Evolutionary conservation across 2,888 invertebrate species (phyloP).

Genomic region (Cataglyphis cursor): DNA sequence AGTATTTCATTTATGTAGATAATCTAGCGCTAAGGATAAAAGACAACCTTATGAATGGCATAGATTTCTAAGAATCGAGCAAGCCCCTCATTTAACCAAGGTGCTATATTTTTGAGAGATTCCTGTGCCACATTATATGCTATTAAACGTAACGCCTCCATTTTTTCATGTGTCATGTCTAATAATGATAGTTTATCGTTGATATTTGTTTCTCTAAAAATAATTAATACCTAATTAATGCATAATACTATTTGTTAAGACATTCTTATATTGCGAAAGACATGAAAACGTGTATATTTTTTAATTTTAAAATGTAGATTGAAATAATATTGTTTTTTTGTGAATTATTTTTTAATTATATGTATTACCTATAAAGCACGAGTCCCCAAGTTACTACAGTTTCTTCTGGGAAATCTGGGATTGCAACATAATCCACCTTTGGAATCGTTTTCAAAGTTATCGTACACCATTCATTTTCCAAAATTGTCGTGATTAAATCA

Average conservation of each 20-base stretch:
- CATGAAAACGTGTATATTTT: not conserved
- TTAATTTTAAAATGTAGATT: not conserved
- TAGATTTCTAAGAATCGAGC: slow-evolving; percentile 1
- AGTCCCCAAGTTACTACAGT: slow-evolving; percentile 40
- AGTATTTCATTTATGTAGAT: not conserved
- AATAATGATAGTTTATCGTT: not conserved
- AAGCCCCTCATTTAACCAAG: slow-evolving; percentile 30
- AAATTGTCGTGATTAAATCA: not conserved
- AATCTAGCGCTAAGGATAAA: not conserved
- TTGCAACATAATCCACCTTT: slow-evolving; percentile 22
- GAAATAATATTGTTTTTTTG: not conserved
- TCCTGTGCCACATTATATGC: not conserved
- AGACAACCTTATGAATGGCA: slow-evolving; percentile 17
- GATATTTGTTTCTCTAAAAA: not conserved
- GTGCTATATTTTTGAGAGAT: not conserved
- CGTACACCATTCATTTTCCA: not conserved
- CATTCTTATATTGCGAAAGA: not conserved
- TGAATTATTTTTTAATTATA: not conserved
- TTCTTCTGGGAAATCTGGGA: not conserved
- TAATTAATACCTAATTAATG: not conserved
- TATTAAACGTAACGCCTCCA: not conserved
- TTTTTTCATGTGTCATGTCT: not conserved
- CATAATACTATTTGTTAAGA: not conserved
- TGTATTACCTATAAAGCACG: slow-evolving; percentile 32
- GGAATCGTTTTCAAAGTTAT: not conserved